Base-by-base conservation (phyloP, 2,888 invertebrate species). In the Copidosoma aretas region DNA sequence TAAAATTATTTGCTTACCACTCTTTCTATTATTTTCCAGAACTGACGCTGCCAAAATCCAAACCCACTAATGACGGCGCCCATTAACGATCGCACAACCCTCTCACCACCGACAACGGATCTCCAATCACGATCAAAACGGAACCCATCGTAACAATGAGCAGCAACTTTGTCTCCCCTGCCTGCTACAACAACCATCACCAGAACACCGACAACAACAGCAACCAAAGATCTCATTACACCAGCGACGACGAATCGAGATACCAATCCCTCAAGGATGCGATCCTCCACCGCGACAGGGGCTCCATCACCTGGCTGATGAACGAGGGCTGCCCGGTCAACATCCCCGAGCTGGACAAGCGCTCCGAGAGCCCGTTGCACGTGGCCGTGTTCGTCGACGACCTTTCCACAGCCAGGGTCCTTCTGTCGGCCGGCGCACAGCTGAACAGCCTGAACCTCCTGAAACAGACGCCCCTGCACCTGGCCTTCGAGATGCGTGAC, bases 311-410 rank as follows among this genome's bases (percentile, higher is more conserved):
- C 4, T 68, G 66, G 68, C 41, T 71, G 1, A 19, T 71, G 14
- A 71, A 68, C 14, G 68, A 68, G 21, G 71, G 68, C 5, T 71
- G 71, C 24, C 64, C 66, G 8, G 57, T 64, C 14, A 71, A 68
- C 32, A 24, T 22, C 24, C 3, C 17, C 10, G 21, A 62, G 5
- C 2, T 25, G 1, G 57, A 54, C 39, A 19, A 19, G 4, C 1
- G 52, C 4, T 25, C 46, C 15, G 60, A 66, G 17, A 64, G 43
- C 12, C 66, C 68, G 0, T 56, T 71, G 17, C 71, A 71, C 58
- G 17, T 62, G 1, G 71, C 68, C 10, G 66, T 71, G 10, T 8
- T 54, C 15, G 19, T 24, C 8, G 52, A 63, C 49, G 68, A 71
- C 43, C 1, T 61, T 1, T 56, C 60, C 22, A 53, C 52, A 1